Percentiles rank a stretch among this genome's conserved stretches.
Evolutionary conservation across 2,797 vertebrate genomes (phyloP).

Genomic region (Meriones psammophilus): DNA sequence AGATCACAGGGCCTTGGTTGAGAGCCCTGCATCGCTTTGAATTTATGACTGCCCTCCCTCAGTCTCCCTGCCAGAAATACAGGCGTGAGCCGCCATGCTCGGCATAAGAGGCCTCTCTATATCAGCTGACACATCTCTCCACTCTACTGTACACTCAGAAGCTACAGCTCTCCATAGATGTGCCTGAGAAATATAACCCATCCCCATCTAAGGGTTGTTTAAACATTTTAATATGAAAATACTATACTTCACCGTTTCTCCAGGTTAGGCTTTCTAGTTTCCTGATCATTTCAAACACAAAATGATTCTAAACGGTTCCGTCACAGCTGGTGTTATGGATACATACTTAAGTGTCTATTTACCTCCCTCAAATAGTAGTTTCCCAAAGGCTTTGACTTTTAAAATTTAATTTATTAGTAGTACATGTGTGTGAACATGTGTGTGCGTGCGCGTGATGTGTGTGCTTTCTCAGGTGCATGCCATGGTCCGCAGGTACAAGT

Average conservation of each 20-base stretch:
- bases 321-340: neutral
- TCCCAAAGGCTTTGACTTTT: conserved; percentile 6
- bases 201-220: neutral
- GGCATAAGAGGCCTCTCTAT: neutral
- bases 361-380: neutral
- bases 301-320: neutral
- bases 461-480: neutral
- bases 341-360: neutral
- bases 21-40: neutral
- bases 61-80: neutral
- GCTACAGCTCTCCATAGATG: neutral
- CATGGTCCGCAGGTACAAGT: neutral
- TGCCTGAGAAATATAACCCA: conserved; percentile 6
- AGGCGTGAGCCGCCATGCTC: neutral
- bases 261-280: neutral
- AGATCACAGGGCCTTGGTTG: neutral
- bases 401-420: neutral
- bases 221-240: conserved; percentile 11
- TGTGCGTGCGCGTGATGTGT: neutral
- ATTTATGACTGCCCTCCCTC: neutral
- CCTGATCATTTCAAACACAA: conserved; percentile 25
- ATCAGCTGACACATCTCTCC: neutral
- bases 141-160: neutral
- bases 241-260: conserved; percentile 25
- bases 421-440: no score